Evolutionary conservation across 2,113 vertebrate species (phyloP).

Genomic region (Heterotis niloticus): DNA sequence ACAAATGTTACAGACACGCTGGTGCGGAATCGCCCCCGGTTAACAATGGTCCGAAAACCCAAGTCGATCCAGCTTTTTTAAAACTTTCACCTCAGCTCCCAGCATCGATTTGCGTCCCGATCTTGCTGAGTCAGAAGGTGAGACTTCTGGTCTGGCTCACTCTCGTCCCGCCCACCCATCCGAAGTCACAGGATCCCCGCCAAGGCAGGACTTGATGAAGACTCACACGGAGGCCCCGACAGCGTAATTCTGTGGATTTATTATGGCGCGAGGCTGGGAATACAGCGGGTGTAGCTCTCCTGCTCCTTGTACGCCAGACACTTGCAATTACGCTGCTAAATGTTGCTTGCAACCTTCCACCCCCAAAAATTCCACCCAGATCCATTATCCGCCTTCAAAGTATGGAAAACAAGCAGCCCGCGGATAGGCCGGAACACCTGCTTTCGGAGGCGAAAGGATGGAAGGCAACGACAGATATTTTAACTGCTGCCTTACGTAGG

Average conservation of each 20-base stretch:
- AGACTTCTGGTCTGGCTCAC: neutral
- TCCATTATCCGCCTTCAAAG: neutral
- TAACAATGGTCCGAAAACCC: too few relatives aligned
- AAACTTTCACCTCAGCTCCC: neutral
- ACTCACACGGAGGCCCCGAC: slow-evolving; percentile 45
- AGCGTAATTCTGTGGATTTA: slow-evolving; percentile 62
- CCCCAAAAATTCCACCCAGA: neutral
- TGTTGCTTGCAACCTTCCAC: slow-evolving; percentile 18
- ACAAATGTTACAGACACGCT: too few relatives aligned
- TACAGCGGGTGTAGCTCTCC: slow-evolving; percentile 36
- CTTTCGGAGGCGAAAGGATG: neutral
- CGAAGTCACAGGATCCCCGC: slow-evolving; percentile 25
- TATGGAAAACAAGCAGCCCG: neutral
- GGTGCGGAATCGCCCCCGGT: too few relatives aligned
- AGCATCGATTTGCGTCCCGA: slow-evolving; percentile 22
- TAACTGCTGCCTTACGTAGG: neutral
- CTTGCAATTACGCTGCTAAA: slow-evolving; percentile 39
- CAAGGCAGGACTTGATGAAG: slow-evolving; percentile 50
- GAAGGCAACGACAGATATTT: neutral
- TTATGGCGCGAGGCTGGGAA: slow-evolving; percentile 43
- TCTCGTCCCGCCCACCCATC: neutral
- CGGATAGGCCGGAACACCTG: neutral
- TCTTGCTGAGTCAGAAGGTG: slow-evolving; percentile 32
- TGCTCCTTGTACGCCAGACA: slow-evolving; percentile 29
- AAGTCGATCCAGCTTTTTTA: too few relatives aligned